phyloP scores from a whole-genome alignment of 2,888 invertebrate genomes.

The Pocota personata region DNA sequence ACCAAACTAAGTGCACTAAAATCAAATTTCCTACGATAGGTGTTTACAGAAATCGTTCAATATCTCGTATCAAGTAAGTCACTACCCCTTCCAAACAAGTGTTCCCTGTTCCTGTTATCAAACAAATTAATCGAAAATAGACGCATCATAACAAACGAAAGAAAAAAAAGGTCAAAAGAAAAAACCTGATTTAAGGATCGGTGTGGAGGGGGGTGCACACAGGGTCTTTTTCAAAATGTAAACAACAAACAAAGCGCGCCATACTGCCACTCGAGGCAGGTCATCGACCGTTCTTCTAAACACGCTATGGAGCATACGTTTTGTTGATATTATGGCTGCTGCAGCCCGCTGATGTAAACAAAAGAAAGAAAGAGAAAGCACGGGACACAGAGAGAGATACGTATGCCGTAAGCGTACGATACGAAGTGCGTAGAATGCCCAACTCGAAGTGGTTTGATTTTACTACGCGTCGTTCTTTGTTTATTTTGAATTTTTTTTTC shows the following conservation, averaged over 20 bases:
- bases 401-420: neutral
- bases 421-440: conserved; percentile 38
- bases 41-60: neutral
- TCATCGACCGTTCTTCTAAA: conserved; percentile 64
- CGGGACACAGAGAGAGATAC: conserved; percentile 11
- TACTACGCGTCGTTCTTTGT: conserved; percentile 22
- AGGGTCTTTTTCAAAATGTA: conserved; percentile 34
- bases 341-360: conserved; percentile 36
- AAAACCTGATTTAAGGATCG: conserved; percentile 58
- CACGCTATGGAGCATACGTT: conserved; percentile 40
- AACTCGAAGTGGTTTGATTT: conserved; percentile 47
- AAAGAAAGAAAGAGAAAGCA: conserved; percentile 5
- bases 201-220: neutral
- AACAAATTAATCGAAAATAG: conserved; percentile 45
- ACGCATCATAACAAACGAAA: conserved; percentile 5
- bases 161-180: conserved; percentile 12
- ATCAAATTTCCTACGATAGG: too few species aligned
- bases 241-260: conserved; percentile 50
- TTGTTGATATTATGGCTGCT: conserved; percentile 55
- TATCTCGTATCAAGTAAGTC: neutral
- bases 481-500: conserved; percentile 28
- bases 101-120: conserved; percentile 47
- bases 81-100: conserved; percentile 33
- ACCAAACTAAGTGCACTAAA: too few species aligned
- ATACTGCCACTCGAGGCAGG: conserved; percentile 37